Evolutionary conservation across 2,113 vertebrate genomes (phyloP).

Genomic region (Bos javanicus): DNA sequence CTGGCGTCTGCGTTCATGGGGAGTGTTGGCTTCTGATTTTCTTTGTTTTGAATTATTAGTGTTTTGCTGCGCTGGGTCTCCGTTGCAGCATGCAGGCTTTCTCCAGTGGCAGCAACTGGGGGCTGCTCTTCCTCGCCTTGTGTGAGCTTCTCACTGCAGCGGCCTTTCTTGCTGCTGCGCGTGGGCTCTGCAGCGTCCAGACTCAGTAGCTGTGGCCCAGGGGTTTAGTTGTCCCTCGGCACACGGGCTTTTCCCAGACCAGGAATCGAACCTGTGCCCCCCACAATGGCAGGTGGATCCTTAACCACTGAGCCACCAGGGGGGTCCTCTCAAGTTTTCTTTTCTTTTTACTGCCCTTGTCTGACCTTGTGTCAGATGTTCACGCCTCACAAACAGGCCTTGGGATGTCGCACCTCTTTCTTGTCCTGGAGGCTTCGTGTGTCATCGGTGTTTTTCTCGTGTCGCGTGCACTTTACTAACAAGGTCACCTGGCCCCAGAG

Average conservation of each 20-base stretch:
- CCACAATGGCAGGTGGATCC: background rate
- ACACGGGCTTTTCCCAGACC: background rate
- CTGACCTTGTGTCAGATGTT: background rate
- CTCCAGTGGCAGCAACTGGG: fast-evolving
- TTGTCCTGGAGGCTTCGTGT: background rate
- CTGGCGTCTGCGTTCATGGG: background rate
- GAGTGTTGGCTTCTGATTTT: background rate
- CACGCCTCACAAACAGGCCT: fast-evolving
- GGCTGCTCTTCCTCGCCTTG: fast-evolving
- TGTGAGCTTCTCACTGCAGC: background rate
- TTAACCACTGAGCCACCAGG: background rate
- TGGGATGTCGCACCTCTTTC: background rate
- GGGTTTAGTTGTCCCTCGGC: background rate
- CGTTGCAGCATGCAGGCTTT: fast-evolving
- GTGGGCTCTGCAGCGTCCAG: fast-evolving
- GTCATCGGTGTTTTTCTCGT: background rate
- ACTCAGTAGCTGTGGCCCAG: background rate
- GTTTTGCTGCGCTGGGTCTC: fast-evolving
- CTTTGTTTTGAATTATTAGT: fast-evolving
- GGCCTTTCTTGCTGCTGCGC: fast-evolving
- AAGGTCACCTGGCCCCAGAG: background rate
- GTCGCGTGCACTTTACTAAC: background rate
- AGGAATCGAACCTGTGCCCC: background rate
- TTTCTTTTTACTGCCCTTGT: background rate
- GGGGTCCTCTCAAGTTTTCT: background rate